These are phyloP conservation scores for Rosalia funebris DNA, from an alignment of 2,888 invertebrate genomes.

Conservation along the genomic window DNA sequence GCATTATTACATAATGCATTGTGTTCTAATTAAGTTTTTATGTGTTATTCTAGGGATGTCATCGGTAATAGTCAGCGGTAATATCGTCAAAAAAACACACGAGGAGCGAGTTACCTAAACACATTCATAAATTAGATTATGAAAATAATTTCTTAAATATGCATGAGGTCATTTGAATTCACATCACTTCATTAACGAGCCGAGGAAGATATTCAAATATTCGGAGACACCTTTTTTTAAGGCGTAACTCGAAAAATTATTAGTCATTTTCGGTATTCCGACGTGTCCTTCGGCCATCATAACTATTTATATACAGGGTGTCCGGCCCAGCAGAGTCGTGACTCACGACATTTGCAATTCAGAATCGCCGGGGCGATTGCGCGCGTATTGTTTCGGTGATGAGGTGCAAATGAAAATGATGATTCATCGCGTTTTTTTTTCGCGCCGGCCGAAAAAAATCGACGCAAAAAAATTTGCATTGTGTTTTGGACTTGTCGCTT, in stretches of 20 bases:
- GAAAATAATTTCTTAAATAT: slow-evolving; percentile 8
- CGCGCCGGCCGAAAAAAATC: not conserved
- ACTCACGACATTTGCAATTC: slow-evolving; percentile 20
- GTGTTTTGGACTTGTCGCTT: slow-evolving; percentile 18
- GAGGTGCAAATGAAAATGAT: slow-evolving; percentile 14
- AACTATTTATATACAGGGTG: slow-evolving; percentile 20
- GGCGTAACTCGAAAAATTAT: slow-evolving; percentile 16
- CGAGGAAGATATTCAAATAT: slow-evolving; percentile 11
- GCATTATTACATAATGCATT: too few relatives aligned
- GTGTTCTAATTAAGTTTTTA: too few relatives aligned
- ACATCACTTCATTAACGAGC: slow-evolving; percentile 7
- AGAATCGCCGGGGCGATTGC: not conserved
- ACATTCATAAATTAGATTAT: too few relatives aligned
- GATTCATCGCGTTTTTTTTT: slow-evolving; percentile 20
- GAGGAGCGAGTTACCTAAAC: too few relatives aligned
- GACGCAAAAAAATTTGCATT: slow-evolving; percentile 13
- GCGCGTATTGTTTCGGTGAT: slow-evolving; percentile 4
- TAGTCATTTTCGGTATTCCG: slow-evolving; percentile 10
- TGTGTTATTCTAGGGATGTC: too few relatives aligned
- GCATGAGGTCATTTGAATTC: slow-evolving; percentile 20
- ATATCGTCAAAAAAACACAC: too few relatives aligned
- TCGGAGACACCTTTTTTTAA: slow-evolving; percentile 9
- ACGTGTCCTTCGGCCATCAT: slow-evolving; percentile 4
- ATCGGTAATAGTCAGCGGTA: too few relatives aligned
- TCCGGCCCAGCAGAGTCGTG: not conserved